Base-by-base conservation (phyloP, 1,140 invertebrate genomes). In the Trichogramma pretiosum region DNA sequence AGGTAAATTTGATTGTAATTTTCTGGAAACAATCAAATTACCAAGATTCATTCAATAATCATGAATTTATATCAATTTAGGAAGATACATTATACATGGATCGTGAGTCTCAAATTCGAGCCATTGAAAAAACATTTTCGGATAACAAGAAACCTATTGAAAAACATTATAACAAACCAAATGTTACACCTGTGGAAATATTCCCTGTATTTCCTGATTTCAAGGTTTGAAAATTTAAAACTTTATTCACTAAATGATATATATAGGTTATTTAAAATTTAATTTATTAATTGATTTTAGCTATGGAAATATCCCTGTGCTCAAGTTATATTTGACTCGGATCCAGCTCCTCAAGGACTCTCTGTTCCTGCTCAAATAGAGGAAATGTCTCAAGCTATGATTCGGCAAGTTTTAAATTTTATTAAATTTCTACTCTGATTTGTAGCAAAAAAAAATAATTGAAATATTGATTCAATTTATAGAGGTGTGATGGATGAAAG, bases 311-410 rank as follows among this genome's bases (percentile, higher is more conserved):
- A 93, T 77, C 92, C 93, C 18, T 98, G 91, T 74, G 93, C 93
- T 50, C 93, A 98, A 75, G 93, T 97, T 55, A 96, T 98, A 61
- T 99, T 99, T 68, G 95, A 99, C 68, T 91, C 92, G 5, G 95
- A 98, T 76, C 95, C 95, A 24, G 84, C 88, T 32, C 82, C 84
- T 21, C 72, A 80, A 40, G 87, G 87, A 41, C 84, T 88, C 56
- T 81, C 85, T 59, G 77, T 87, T 37, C 81, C 86, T 28, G 85
- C 85, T 30, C 89, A 95, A 62, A 81, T 92, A 58, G 93, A 97
- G 73, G 90, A 95, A 72, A 98, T 98, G 93, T 94, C 92, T 22
- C 93, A 98, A 73, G 94, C 93, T 58, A 96, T 98, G 91, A 97
- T 98, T 71, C 78, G 91, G 83, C 85, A 62, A 58, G 53, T 56